Percentiles rank a stretch among this genome's conserved stretches.
These are phyloP conservation scores for Drosophila demipolita DNA, from an alignment of 2,888 invertebrate species.

Conservation along the genomic window DNA sequence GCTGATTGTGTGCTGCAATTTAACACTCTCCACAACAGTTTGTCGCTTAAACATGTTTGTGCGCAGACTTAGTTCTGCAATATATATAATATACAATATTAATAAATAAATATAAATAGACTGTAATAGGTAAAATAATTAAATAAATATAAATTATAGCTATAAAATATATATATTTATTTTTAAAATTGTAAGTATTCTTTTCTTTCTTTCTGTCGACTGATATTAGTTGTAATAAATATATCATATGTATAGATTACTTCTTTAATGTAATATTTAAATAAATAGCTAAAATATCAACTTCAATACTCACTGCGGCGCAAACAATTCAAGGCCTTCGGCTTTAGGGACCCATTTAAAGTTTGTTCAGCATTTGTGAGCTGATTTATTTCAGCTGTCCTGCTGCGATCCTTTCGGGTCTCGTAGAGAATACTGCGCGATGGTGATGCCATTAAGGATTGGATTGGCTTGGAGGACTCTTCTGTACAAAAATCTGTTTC, in stretches of 20 bases:
- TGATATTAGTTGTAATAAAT: not conserved
- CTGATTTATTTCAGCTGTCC: not conserved
- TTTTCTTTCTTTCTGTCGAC: too few species aligned
- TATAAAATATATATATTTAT: not conserved
- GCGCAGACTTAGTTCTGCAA: slow-evolving; percentile 79
- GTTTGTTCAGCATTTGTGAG: not conserved
- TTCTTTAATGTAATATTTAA: not conserved
- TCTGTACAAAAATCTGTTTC: slow-evolving; percentile 1
- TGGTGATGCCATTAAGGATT: slow-evolving; percentile 24
- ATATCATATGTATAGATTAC: too few species aligned
- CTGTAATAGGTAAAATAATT: slow-evolving; percentile 7
- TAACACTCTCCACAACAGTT: slow-evolving; percentile 67
- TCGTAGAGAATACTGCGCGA: slow-evolving; percentile 78
- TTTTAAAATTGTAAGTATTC: not conserved
- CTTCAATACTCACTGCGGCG: slow-evolving; percentile 73
- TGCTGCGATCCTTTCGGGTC: slow-evolving; percentile 28
- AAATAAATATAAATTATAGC: too few species aligned
- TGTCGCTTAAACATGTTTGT: slow-evolving; percentile 84
- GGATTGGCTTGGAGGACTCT: slow-evolving; percentile 18
- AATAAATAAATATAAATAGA: too few species aligned
- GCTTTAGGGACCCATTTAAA: slow-evolving; percentile 10
- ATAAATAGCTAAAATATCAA: not conserved
- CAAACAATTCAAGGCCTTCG: slow-evolving; percentile 52
- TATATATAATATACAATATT: slow-evolving; percentile 5
- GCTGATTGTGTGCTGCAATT: slow-evolving; percentile 62